Evolutionary conservation across 2,888 invertebrate species (phyloP).

Genomic region (Ornithoptera priamus): DNA sequence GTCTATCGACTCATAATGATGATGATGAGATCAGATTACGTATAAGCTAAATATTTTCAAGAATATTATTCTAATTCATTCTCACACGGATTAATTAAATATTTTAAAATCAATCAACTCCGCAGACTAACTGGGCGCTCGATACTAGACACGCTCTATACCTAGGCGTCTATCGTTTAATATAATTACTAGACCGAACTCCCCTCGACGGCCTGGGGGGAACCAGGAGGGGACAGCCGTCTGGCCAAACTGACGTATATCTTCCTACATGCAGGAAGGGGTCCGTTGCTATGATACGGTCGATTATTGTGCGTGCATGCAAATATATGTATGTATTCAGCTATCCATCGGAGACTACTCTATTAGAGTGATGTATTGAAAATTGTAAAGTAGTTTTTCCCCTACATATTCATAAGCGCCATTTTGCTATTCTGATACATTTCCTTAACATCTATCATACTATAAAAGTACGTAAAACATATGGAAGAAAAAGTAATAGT

Average conservation of each 20-base stretch:
- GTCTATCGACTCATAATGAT: too few species aligned
- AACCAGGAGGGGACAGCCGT: slow-evolving; percentile 14
- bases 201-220: slow-evolving; percentile 13
- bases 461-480: too few species aligned
- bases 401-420: too few species aligned
- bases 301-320: slow-evolving; percentile 11
- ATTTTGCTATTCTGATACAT: too few species aligned
- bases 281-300: slow-evolving; percentile 17
- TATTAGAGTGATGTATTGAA: background rate
- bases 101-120: slow-evolving; percentile 16
- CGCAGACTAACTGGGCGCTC: slow-evolving; percentile 2
- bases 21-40: too few species aligned
- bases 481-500: too few species aligned
- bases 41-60: too few species aligned
- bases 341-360: background rate
- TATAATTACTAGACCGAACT: slow-evolving; percentile 26
- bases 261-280: slow-evolving; percentile 16
- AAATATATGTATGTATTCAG: background rate
- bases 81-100: slow-evolving; percentile 15
- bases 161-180: slow-evolving; percentile 19
- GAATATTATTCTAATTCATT: too few species aligned
- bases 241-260: slow-evolving; percentile 21
- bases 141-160: slow-evolving; percentile 17
- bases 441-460: too few species aligned
- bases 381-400: background rate